Evolutionary conservation across 1,140 invertebrate species (phyloP).

Genomic region (Dryas iulia): DNA sequence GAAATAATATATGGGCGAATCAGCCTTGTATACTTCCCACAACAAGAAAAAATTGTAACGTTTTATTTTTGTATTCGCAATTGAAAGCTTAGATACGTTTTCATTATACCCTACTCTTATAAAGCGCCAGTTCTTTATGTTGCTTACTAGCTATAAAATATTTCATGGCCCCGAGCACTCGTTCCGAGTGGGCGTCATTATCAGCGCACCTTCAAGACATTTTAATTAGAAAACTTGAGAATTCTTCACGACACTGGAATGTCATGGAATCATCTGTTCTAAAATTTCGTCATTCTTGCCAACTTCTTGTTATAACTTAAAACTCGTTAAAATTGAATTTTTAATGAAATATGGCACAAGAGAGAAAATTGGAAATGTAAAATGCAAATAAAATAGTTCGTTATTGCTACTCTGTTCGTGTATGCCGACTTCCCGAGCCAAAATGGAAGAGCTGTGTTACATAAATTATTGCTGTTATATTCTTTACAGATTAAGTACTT

Average conservation of each 20-base stretch:
- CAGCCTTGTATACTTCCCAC: too few species aligned
- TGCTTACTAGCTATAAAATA: not conserved
- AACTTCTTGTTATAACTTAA: not conserved
- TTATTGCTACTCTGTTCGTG: not conserved
- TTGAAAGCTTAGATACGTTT: not conserved
- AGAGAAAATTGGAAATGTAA: not conserved
- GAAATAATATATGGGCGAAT: too few species aligned
- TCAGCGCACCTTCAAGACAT: slow-evolving; percentile 26
- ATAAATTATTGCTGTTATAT: not conserved
- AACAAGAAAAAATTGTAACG: not conserved
- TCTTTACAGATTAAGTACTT: not conserved
- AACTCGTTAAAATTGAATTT: slow-evolving; percentile 6
- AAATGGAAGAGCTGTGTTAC: too few species aligned
- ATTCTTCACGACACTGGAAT: slow-evolving; percentile 17
- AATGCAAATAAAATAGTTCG: not conserved
- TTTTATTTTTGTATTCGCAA: not conserved
- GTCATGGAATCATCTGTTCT: slow-evolving; percentile 17
- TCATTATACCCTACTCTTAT: not conserved
- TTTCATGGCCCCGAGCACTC: not conserved
- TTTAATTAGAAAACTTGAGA: slow-evolving; percentile 53
- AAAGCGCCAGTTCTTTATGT: not conserved
- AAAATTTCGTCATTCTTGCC: slow-evolving; percentile 16
- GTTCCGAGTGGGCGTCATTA: slow-evolving; percentile 17
- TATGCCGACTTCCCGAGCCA: not conserved
- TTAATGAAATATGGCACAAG: not conserved